Base-by-base conservation (phyloP, 1,140 invertebrate species). In the Drosophila tropicalis region DNA sequence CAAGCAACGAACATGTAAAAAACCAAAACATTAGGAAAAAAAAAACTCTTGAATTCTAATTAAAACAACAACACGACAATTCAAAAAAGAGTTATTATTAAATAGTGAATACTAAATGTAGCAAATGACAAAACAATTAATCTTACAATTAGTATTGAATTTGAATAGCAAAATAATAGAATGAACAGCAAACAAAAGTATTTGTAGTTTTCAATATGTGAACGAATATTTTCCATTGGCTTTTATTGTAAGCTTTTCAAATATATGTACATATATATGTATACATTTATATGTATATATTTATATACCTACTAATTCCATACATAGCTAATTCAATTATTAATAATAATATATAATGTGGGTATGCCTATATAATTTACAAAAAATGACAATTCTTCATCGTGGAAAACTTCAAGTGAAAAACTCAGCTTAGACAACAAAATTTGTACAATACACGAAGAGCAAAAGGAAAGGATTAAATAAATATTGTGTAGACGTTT, bases 401-500 rank as follows among this genome's bases (percentile, higher is more conserved):
- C n/a, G n/a, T n/a, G 22, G 2, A 25, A 25, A 25, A 25, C 22
- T n/a, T n/a, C n/a, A 0, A 25, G 22, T 25, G 70, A 25, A 34
- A 44, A 70, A 79, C 63, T 76, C 40, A 62, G 67, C 61, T 44
- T 36, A 41, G 12, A 62, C 62, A 17, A 15, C 44, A 25, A 80
- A 3, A 76, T 65, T 80, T 78, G 81, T 86, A 86, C 73, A 44
- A 81, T 78, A 74, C 64, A 78, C 69, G 56, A 69, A 39, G 29
- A 29, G 40, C 51, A 32, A 60, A n/a, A 62, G 34, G 29, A 22
- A 12, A 32, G 5, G 55, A 62, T 9, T 9, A 39, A 64, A 41
- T 22, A 13, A 54, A 12, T 7, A 51, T 51, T 10, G 19, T 51
- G 13, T 19, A 9, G 1, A 51, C 6, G 44, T 51, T 22, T 51